Percentiles rank a stretch among this genome's conserved stretches.
phyloP scores from a whole-genome alignment of 2,797 vertebrate genomes.

The Brachymystax lenok region DNA sequence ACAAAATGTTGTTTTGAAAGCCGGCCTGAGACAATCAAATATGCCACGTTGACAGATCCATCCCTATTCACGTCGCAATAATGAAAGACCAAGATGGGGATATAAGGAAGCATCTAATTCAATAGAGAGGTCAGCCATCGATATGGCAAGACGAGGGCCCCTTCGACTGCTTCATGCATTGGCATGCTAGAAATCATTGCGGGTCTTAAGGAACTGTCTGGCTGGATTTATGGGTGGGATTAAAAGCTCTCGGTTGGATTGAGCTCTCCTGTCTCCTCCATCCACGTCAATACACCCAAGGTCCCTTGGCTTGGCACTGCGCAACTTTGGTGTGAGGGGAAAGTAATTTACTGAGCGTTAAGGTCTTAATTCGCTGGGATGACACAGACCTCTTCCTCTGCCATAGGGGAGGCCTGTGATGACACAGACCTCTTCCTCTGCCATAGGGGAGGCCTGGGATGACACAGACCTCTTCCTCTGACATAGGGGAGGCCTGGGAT shows the following conservation, averaged over 20 bases:
- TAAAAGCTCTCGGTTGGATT: constrained; percentile 65
- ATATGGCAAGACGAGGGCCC: constrained; percentile 59
- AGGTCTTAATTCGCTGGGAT: constrained; percentile 38
- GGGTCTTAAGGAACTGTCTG: constrained; percentile 64
- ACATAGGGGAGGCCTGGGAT: too few relatives aligned
- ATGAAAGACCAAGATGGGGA: constrained; percentile 66
- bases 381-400: constrained; percentile 34
- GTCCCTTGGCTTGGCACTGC: constrained; percentile 49
- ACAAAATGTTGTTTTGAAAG: constrained; percentile 47
- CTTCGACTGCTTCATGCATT: constrained; percentile 47
- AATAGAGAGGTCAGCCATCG: constrained; percentile 47
- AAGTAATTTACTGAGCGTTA: constrained; percentile 62
- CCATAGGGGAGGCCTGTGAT: not conserved
- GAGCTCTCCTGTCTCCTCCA: constrained; percentile 54
- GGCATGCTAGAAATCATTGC: constrained; percentile 66
- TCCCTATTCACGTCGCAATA: constrained; percentile 71
- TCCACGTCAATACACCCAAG: constrained; percentile 56
- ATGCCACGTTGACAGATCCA: constrained; percentile 70
- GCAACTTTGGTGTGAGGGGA: constrained; percentile 52
- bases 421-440: too few relatives aligned
- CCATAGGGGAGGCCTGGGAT: too few relatives aligned
- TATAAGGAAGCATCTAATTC: constrained; percentile 64
- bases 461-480: too few relatives aligned
- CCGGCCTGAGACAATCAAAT: constrained; percentile 63
- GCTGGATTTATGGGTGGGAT: constrained; percentile 66